These are phyloP conservation scores for Pteropus alecto DNA, from an alignment of 2,113 vertebrate genomes.

Conservation along the genomic window DNA sequence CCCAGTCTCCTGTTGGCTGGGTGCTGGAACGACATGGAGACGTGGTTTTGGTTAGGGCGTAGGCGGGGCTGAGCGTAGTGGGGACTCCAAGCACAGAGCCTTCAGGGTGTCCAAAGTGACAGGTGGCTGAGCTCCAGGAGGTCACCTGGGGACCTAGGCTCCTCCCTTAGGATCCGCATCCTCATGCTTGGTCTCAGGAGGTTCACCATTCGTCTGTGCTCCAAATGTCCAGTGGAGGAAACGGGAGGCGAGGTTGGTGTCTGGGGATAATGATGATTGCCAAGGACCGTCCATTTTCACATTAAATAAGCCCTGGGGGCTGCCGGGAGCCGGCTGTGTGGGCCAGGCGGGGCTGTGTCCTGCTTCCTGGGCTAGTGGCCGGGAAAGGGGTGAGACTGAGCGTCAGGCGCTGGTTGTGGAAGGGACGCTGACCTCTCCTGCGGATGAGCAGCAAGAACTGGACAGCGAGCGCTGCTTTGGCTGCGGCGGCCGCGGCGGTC, in stretches of 20 bases:
- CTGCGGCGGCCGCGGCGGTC: too few species aligned
- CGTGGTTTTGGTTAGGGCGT: background rate
- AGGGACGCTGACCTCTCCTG: too few species aligned
- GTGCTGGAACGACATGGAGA: fast-evolving
- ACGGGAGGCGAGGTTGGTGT: too few species aligned
- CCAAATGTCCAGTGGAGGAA: background rate
- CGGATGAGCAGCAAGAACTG: background rate
- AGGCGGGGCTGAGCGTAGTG: background rate
- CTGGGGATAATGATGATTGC: background rate
- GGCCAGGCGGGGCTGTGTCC: background rate
- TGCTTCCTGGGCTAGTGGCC: background rate
- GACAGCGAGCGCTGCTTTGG: background rate
- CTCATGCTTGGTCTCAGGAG: background rate
- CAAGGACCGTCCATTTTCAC: background rate
- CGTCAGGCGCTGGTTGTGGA: background rate
- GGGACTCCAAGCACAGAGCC: too few species aligned
- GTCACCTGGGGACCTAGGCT: background rate
- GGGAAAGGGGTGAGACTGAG: background rate
- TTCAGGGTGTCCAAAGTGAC: background rate
- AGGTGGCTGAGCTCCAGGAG: background rate
- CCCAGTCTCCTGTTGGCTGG: fast-evolving
- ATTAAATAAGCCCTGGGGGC: background rate
- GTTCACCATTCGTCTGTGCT: fast-evolving
- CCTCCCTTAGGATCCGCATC: fast-evolving
- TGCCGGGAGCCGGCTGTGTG: fast-evolving